Base-by-base conservation (phyloP, 2,888 invertebrate species). In the Pammene aurita region DNA sequence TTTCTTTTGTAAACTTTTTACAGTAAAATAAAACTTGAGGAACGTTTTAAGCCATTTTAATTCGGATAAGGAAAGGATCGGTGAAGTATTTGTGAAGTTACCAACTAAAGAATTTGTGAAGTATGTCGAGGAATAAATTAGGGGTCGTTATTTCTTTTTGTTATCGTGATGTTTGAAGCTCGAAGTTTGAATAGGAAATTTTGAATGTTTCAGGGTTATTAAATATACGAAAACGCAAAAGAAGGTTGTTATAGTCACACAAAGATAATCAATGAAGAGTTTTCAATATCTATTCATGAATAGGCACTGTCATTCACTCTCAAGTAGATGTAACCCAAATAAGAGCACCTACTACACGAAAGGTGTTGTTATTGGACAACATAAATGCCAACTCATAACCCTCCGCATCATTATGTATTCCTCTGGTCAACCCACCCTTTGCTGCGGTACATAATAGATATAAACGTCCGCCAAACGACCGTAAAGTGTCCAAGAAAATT, bases 401-500 rank as follows among this genome's bases (percentile, higher is more conserved):
- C 52, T 44, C 35, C 2, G 13, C 14, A 46, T 67, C 26, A 46
- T 67, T 61, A 46, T 38, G 16, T 44, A 61, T 54, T 54, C 66
- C n/a, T 18, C 38, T 46, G 57, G 46, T 35, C 44, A 66, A 46
- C 60, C 44, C 42, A 14, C 62, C 50, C 57, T 63, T 57, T 57
- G 50, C 63, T 42, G 50, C 62, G 44, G 26, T 58, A 63, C 56
- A 55, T 64, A 69, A 69, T 65, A 48, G 58, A 60, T 13, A 65
- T 65, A 69, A 69, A 60, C 26, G 58, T 69, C 60, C 44, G 11
- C 52, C 55, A 71, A 75, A 75, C 74, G 75, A 70, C 74, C 75
- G 72, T 76, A 79, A 83, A 81, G 81, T 78, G 80, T 81, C 76
- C 77, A 79, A 84, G 79, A 82, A 83, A 84, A 85, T 86, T 82